Evolutionary conservation across 1,140 invertebrate species (phyloP).

Genomic region (Formica exsecta): DNA sequence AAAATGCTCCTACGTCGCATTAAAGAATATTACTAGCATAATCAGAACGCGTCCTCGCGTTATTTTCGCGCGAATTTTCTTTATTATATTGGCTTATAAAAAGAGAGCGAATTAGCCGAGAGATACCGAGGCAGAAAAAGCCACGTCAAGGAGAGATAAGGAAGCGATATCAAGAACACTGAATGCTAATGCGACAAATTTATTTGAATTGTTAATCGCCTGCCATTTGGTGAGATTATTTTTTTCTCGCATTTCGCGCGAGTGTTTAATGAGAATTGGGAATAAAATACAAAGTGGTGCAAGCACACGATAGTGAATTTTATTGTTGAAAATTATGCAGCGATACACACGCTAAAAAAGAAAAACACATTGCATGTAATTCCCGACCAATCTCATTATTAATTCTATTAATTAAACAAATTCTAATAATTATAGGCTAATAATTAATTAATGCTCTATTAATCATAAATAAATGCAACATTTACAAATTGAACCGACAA

Average conservation of each 20-base stretch:
- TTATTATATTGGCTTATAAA: too few species aligned
- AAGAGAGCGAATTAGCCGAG: conserved; percentile 24
- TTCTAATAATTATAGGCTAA: background rate
- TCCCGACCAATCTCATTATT: background rate
- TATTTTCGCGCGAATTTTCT: background rate
- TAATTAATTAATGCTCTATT: conserved; percentile 21
- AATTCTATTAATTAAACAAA: conserved; percentile 42
- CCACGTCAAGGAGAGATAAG: conserved; percentile 4
- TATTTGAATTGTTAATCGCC: conserved; percentile 75
- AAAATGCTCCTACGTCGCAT: background rate
- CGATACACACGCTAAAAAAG: background rate
- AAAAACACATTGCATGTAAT: too few species aligned
- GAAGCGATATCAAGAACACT: conserved; percentile 53
- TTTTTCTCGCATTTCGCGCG: background rate
- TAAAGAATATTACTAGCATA: background rate
- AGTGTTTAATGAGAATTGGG: background rate
- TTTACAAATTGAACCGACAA: background rate
- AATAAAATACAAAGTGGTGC: background rate
- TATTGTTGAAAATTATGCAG: background rate
- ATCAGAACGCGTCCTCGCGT: conserved; percentile 37
- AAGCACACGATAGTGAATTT: background rate
- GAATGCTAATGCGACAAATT: conserved; percentile 62
- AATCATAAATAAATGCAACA: background rate
- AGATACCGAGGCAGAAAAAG: conserved; percentile 21
- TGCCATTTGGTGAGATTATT: background rate